Evolutionary conservation across 2,888 invertebrate genomes (phyloP).

Genomic region (Stenotaenia linearis): DNA sequence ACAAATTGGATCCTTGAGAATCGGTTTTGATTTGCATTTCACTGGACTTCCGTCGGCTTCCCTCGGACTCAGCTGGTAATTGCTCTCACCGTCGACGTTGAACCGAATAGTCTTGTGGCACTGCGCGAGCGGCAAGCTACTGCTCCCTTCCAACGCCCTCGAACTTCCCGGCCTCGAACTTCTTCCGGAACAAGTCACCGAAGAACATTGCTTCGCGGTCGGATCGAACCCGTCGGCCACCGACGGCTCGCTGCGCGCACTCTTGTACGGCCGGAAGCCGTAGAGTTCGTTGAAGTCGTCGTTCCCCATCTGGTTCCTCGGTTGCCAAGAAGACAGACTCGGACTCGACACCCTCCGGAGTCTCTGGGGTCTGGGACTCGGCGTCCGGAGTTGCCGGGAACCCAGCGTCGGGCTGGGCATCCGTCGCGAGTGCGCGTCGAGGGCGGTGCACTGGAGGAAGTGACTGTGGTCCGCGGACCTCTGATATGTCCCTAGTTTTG

Average conservation of each 20-base stretch:
- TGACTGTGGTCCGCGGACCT: neutral
- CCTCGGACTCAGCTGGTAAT: neutral
- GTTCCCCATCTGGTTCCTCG: neutral
- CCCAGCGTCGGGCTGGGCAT: constrained; percentile 30
- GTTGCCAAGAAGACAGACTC: neutral
- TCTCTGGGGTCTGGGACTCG: neutral
- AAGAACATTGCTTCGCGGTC: neutral
- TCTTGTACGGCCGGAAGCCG: neutral
- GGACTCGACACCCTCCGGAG: constrained; percentile 27
- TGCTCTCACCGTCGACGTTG: constrained; percentile 36
- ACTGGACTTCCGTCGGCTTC: neutral
- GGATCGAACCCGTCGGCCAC: neutral
- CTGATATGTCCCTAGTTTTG: neutral
- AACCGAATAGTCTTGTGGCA: constrained; percentile 39
- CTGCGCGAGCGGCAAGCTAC: neutral
- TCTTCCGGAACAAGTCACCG: neutral
- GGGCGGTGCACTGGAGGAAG: neutral
- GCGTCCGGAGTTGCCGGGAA: constrained; percentile 4
- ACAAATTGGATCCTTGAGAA: constrained; percentile 40
- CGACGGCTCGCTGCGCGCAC: neutral
- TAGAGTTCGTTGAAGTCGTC: neutral
- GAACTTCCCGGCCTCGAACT: neutral
- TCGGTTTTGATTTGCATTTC: constrained; percentile 38
- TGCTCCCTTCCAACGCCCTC: neutral
- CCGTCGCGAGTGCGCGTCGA: neutral